Percentiles rank a stretch among this genome's conserved stretches.
Evolutionary conservation across 1,140 invertebrate species (phyloP).

Genomic region (Sitophilus oryzae): DNA sequence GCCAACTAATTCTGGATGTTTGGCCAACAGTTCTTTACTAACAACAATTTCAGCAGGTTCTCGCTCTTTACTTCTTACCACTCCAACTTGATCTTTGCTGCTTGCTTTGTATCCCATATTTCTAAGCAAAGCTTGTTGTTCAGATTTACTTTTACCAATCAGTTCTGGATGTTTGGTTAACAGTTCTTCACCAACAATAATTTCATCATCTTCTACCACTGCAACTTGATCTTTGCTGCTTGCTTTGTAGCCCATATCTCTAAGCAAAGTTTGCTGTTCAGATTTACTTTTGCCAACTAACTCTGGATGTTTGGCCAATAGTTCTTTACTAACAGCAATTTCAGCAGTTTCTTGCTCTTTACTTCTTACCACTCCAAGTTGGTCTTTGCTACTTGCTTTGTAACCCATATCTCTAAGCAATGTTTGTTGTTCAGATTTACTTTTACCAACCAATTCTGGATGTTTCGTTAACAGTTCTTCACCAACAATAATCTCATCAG

Average conservation of each 20-base stretch:
- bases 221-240: no score
- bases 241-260: background rate
- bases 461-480: background rate
- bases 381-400: background rate
- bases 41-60: no score
- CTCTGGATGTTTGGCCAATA: background rate
- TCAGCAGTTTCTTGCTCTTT: no score
- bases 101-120: no score
- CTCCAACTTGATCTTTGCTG: no score
- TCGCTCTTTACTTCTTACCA: no score
- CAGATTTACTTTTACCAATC: no score
- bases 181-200: no score
- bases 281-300: background rate
- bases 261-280: background rate
- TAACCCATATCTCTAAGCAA: slow-evolving; percentile 2
- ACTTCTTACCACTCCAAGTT: no score
- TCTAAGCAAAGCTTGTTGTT: no score
- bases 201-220: no score
- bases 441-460: slow-evolving; percentile 8
- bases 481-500: background rate
- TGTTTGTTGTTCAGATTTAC: background rate
- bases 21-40: background rate
- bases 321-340: background rate
- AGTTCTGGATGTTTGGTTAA: no score
- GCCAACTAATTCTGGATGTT: slow-evolving; percentile 9